phyloP scores from a whole-genome alignment of 2,113 vertebrate genomes.

The Cyrtonyx montezumae region DNA sequence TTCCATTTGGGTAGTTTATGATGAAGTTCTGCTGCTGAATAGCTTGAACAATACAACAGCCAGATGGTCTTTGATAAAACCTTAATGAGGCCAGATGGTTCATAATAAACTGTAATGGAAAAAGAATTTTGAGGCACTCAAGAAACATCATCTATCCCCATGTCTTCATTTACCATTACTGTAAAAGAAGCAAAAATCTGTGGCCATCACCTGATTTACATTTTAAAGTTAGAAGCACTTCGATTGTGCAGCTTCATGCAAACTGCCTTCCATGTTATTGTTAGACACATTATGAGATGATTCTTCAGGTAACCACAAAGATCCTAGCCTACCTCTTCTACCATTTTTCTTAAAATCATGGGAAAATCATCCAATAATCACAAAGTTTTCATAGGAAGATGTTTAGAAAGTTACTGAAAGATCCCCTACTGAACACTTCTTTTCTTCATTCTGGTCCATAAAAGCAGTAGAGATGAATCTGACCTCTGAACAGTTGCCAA shows the following conservation, averaged over 20 bases:
- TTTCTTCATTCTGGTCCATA: not conserved
- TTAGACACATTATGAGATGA: not conserved
- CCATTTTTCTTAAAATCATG: not conserved
- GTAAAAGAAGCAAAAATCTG: conserved; percentile 12
- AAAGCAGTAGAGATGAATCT: not conserved
- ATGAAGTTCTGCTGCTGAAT: not conserved
- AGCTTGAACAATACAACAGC: conserved; percentile 46
- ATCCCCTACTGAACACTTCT: not conserved
- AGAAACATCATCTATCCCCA: not conserved
- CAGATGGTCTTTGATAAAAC: conserved; percentile 75
- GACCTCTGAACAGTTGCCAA: not conserved
- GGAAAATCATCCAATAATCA: not conserved
- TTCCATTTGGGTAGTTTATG: conserved; percentile 28
- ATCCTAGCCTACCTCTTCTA: not conserved
- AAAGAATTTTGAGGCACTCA: conserved; percentile 6
- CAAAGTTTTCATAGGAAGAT: not conserved
- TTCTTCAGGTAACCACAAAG: not conserved
- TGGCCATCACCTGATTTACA: not conserved
- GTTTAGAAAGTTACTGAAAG: not conserved
- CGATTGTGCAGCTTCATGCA: not conserved
- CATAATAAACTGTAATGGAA: conserved; percentile 41
- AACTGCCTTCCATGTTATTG: not conserved
- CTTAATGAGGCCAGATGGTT: conserved; percentile 74
- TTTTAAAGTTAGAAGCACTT: not conserved
- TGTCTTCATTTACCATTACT: not conserved